Evolutionary conservation across 2,113 vertebrate species (phyloP), one percentile per base, ranked within the genome.

Genomic region (Oreochromis aureus): DNA sequence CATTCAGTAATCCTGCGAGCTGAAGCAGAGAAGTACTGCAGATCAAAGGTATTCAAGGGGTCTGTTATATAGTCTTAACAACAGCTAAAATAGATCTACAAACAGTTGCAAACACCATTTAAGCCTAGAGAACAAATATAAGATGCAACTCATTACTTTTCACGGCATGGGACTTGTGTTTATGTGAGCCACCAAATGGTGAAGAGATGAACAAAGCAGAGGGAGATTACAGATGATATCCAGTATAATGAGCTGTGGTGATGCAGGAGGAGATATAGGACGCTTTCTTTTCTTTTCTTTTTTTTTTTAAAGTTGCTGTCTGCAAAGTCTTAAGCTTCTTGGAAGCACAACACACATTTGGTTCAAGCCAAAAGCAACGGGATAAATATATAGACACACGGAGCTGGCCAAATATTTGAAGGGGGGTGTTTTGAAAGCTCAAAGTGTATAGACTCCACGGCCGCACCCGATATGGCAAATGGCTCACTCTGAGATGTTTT

Each of bases 301-400:
- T 32, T 32, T 34, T 90, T 73, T 71, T 88, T 5, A 30, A 89
- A 90, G 89, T 88, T 85, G 83, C 89, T 89, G 91, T 92, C 88
- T 91, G 85, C 54, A 84, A 76, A 87, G 82, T 91, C 81, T 92
- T 86, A 32, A 83, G 54, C 80, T 48, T 89, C 85, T 82, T 90
- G 92, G 94, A 94, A 92, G 83, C 84, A 91, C 59, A 90, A 85
- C 89, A 91, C 86, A 89, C 54, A 55, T 81, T 87, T 22, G 15
- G 87, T 81, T 93, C 80, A 54, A 56, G 93, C 92, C 90, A 89
- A 94, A 88, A 89, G 87, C 83, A 92, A 92, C 87, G 92, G 79
- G 92, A 90, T 89, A 91, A 94, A 90, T 92, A 89, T 76, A 85
- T 83, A 91, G 63, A 90, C 58, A 82, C 3, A 16, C 53, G 34